Evolutionary conservation across 2,113 vertebrate species (phyloP), one percentile per base, ranked within the genome.

Genomic region (Brienomyrus brachyistius): DNA sequence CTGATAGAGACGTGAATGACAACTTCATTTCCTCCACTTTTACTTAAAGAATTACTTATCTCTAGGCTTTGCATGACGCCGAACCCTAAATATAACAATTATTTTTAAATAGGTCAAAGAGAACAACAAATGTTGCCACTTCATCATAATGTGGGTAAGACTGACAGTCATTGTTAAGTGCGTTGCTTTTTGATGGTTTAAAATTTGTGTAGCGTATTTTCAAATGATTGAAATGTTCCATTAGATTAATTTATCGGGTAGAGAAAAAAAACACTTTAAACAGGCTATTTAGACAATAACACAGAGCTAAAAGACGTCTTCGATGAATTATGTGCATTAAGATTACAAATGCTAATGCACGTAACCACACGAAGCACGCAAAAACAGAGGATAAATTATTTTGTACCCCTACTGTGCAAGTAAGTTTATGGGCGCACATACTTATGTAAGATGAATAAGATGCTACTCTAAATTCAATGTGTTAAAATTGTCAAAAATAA

Each of bases 1-100:
- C 84, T 35, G 62, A 87, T 90, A 52, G 50, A 74, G 48, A 90
- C 19, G 5, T 52, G 85, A 35, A 74, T 74, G 89, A 90, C 80
- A 90, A 45, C 80, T 86, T 56, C 1, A 54, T 89, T 82, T n/a
- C 66, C 10, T 27, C 74, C 35, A 80, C 35, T 80, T 80, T 43
- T 40, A 80, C 74, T 80, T 80, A 80, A 80, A 80, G 31, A 80
- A 80, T 80, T 19, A 80, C 74, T 48, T 84, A 19, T 84, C 21
- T 84, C 82, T 47, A 47, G 45, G 82, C 45, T 84, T 52, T 43
- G 23, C 17, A 52, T 48, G 43, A 21, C 8, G 31, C n/a, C 23
- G 56, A 87, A 87, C 35, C 5, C 27, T 54, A 54, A 56, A 35
- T 87, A 87, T 52, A 40, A 87, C 51, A 35, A 50, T 54, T 48